Evolutionary conservation across 2,797 vertebrate species (phyloP).

Genomic region (Lutra lutra): DNA sequence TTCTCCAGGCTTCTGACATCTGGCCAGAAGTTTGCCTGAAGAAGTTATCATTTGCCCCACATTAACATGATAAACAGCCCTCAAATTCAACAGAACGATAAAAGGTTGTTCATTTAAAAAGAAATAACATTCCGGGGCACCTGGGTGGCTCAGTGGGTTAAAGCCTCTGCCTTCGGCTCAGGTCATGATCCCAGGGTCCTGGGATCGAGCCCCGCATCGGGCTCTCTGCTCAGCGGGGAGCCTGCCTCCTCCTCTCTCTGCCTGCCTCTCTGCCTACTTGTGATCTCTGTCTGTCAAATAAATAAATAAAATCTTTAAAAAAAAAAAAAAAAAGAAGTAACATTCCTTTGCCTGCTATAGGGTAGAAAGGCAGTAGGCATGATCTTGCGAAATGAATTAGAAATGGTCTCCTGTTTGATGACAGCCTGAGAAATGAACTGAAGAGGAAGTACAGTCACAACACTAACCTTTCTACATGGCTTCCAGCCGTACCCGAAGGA

Average conservation of each 20-base stretch:
- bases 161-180: too few species aligned
- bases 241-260: too few species aligned
- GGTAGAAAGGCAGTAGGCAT: neutral
- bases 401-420: neutral
- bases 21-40: neutral
- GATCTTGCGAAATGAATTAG: neutral
- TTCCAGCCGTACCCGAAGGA: neutral
- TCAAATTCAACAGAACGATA: neutral
- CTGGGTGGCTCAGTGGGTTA: too few species aligned
- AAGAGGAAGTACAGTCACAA: neutral
- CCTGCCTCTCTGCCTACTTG: too few species aligned
- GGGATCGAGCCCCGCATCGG: too few species aligned
- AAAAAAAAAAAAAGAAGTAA: neutral
- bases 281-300: too few species aligned
- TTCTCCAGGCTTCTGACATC: neutral
- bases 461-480: neutral
- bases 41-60: neutral
- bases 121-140: neutral
- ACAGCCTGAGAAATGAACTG: neutral
- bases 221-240: too few species aligned
- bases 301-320: too few species aligned
- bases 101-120: neutral
- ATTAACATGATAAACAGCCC: neutral
- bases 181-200: too few species aligned
- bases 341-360: neutral